A percentile compares a stretch with the other conserved stretches of the same genome.
Evolutionary conservation across 2,113 vertebrate genomes (phyloP).

Genomic region (Saccopteryx leptura): DNA sequence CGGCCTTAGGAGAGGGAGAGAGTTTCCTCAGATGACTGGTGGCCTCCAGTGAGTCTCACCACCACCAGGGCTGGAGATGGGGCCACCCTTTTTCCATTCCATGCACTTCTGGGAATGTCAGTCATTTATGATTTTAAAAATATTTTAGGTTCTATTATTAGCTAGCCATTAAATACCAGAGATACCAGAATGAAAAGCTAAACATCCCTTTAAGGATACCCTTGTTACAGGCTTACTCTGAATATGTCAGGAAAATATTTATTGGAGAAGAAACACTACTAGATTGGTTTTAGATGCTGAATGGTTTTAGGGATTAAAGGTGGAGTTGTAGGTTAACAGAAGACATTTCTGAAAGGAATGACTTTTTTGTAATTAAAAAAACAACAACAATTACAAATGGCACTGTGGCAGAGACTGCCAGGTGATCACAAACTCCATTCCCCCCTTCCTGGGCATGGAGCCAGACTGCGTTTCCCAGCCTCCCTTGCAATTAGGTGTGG

Average conservation of each 20-base stretch:
- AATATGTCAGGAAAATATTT: constrained; percentile 54
- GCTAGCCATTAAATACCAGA: not conserved
- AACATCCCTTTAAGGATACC: not conserved
- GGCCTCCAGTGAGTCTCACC: not conserved
- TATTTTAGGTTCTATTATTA: not conserved
- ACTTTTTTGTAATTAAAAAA: constrained; percentile 55
- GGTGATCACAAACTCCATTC: not conserved
- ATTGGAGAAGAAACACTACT: not conserved
- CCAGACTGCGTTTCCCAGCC: constrained; percentile 49
- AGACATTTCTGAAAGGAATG: constrained; percentile 32
- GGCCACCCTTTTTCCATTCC: not conserved
- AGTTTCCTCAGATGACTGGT: not conserved
- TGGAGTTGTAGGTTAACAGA: constrained; percentile 41
- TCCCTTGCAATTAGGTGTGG: not conserved
- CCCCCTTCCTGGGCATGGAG: not conserved
- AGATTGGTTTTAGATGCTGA: constrained; percentile 49
- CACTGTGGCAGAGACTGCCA: not conserved
- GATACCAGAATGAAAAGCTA: not conserved
- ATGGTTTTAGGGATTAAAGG: constrained; percentile 23
- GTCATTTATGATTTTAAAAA: not conserved
- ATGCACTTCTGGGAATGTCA: not conserved
- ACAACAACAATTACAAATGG: not conserved
- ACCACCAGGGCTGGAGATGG: not conserved
- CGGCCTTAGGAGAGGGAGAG: not conserved
- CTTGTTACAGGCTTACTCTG: not conserved